Evolutionary conservation across 1,140 invertebrate genomes (phyloP).

Genomic region (Drosophila funebris): DNA sequence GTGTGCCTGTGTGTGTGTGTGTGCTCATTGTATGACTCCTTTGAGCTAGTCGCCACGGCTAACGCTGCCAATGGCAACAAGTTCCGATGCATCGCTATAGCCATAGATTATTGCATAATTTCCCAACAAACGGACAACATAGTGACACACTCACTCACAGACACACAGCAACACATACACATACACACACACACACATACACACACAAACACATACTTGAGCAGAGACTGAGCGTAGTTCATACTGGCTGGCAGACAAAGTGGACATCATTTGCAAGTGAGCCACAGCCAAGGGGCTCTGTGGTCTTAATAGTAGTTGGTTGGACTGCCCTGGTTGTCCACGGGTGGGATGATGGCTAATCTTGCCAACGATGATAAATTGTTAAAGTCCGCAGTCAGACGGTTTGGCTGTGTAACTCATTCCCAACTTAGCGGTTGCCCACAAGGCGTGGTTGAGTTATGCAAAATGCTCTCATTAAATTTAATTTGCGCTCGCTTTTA

Average conservation of each 20-base stretch:
- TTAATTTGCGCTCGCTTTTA: constrained; percentile 75
- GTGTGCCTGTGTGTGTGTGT: background rate
- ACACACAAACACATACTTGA: background rate
- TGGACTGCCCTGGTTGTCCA: background rate
- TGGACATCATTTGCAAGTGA: constrained; percentile 74
- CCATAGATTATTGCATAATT: constrained; percentile 80
- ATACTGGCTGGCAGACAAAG: constrained; percentile 33
- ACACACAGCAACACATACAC: constrained; percentile 3
- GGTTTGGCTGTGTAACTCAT: constrained; percentile 23
- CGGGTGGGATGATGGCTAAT: constrained; percentile 45
- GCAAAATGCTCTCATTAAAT: constrained; percentile 63
- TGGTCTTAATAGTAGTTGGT: background rate
- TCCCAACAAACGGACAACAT: constrained; percentile 42
- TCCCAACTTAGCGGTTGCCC: constrained; percentile 2
- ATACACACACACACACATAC: background rate
- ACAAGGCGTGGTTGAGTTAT: background rate
- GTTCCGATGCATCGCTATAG: constrained; percentile 60
- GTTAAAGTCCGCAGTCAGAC: constrained; percentile 33
- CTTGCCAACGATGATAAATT: constrained; percentile 71
- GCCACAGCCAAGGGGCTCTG: constrained; percentile 15
- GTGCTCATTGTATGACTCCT: constrained; percentile 37
- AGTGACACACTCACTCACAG: background rate
- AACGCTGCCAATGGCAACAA: constrained; percentile 68
- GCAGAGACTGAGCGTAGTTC: background rate
- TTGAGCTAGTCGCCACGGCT: constrained; percentile 58